Evolutionary conservation across 1,140 invertebrate genomes (phyloP), one percentile per base, ranked within the genome.

Genomic region (Steinernema khuongi): DNA sequence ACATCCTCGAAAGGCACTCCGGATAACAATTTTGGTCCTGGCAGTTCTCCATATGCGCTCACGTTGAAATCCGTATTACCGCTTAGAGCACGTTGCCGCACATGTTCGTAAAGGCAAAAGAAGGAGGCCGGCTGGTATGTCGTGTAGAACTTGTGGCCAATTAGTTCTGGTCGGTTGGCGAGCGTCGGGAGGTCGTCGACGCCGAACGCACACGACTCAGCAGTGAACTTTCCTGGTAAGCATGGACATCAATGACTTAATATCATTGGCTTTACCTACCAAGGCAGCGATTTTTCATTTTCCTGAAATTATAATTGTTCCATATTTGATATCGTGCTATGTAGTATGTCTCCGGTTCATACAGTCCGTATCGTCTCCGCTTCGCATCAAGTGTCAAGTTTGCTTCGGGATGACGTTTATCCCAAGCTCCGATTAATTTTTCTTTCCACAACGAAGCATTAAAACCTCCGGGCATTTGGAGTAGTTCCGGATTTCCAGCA

Each of bases 81-180:
- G 50, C 14, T 4, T 7, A 60, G 50, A 26, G 50, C 19, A 4
- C 50, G 50, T 22, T 22, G 11, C 50, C 26, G 14, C 7, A 60
- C 19, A 22, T 60, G 50, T 69, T 77, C 75, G n/a, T 70, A 70
- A 41, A 80, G 29, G 70, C 79, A 81, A 66, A 80, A 81, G 22
- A 73, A 80, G 22, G 79, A 72, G 4, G 82, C 81, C 17, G 81
- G 81, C 67, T 83, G 79, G 32, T 75, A 67, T 14, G 79, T 70
- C 1, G 83, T 66, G 73, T 83, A 81, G 26, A 83, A 36, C 67
- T 83, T 84, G 71, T 83, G 81, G 18, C 75, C 81, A 0, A 83
- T 50, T 0, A 83, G 66, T 67, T 83, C 82, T 1, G 78, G 75
- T 26, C 81, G 41, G 22, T 26, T 73, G 30, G 82, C 68, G 7